Conservation (phyloP, 2,888 invertebrate genomes). For the Resseliella maxima region DNA sequence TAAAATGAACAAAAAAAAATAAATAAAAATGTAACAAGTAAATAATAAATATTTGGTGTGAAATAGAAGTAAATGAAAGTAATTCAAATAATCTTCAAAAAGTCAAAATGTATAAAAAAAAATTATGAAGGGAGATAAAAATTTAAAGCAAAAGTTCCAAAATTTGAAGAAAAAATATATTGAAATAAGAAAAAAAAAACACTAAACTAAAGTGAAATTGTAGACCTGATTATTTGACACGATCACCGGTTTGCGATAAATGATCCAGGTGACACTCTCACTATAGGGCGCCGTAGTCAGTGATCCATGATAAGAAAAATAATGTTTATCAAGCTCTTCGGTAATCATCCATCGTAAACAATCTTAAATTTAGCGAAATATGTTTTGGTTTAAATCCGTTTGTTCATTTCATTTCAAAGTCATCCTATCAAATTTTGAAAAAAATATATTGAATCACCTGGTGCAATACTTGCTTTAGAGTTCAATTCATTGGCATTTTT, state of each 20-base stretch:
- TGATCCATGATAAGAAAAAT: conserved; percentile 79
- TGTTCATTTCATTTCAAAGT: not conserved
- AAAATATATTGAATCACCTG: conserved; percentile 62
- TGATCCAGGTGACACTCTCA: conserved; percentile 81
- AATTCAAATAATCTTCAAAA: too few relatives aligned
- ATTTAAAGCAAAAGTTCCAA: too few relatives aligned
- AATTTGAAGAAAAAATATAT: too few relatives aligned
- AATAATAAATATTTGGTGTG: too few relatives aligned
- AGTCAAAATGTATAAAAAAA: too few relatives aligned
- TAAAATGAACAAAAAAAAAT: too few relatives aligned
- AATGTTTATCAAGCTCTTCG: conserved; percentile 76
- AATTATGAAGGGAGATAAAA: too few relatives aligned
- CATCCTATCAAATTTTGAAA: conserved; percentile 29
- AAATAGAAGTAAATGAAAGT: too few relatives aligned
- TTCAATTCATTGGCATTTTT: conserved; percentile 66
- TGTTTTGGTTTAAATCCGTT: not conserved
- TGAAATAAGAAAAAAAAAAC: too few relatives aligned
- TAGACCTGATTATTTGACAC: conserved; percentile 75
- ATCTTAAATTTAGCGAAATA: conserved; percentile 69
- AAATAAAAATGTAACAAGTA: too few relatives aligned
- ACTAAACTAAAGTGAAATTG: conserved; percentile 2
- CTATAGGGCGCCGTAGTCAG: conserved; percentile 79
- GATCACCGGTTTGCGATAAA: conserved; percentile 76
- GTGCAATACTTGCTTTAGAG: conserved; percentile 66
- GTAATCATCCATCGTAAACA: conserved; percentile 78